Evolutionary conservation across 2,113 vertebrate genomes (phyloP).

Genomic region (Telmatochromis sp.): DNA sequence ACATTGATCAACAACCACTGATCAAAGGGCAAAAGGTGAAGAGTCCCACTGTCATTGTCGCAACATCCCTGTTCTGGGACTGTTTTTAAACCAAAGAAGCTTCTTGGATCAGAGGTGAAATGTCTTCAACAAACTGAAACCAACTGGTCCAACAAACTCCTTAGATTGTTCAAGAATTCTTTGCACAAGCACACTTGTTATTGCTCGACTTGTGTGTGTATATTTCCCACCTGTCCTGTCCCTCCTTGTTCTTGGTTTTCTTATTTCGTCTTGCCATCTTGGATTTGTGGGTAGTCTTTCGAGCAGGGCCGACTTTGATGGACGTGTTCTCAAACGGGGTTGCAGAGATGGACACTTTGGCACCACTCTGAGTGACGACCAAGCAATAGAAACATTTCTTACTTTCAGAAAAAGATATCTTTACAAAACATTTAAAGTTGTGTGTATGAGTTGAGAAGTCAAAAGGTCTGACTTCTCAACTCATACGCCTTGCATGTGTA

Average conservation of each 20-base stretch:
- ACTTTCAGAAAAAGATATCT: neutral
- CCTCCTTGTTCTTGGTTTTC: conserved; percentile 85
- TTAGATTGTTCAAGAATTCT: neutral
- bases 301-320: conserved; percentile 92
- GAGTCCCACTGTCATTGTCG: neutral
- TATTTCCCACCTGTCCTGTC: conserved; percentile 82
- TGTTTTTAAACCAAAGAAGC: neutral
- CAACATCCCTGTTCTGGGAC: neutral
- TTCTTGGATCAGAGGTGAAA: neutral
- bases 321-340: conserved; percentile 96
- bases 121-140: neutral
- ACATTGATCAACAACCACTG: neutral
- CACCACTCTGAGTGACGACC: conserved; percentile 78
- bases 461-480: neutral
- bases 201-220: neutral
- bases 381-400: neutral
- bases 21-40: neutral
- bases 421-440: neutral
- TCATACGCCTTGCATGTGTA: neutral
- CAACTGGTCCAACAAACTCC: neutral
- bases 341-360: conserved; percentile 91
- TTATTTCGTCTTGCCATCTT: conserved; percentile 96
- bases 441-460: neutral
- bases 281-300: conserved; percentile 85
- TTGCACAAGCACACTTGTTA: neutral